Base-by-base conservation (phyloP, 2,113 vertebrate species). In the Mastomys coucha region DNA sequence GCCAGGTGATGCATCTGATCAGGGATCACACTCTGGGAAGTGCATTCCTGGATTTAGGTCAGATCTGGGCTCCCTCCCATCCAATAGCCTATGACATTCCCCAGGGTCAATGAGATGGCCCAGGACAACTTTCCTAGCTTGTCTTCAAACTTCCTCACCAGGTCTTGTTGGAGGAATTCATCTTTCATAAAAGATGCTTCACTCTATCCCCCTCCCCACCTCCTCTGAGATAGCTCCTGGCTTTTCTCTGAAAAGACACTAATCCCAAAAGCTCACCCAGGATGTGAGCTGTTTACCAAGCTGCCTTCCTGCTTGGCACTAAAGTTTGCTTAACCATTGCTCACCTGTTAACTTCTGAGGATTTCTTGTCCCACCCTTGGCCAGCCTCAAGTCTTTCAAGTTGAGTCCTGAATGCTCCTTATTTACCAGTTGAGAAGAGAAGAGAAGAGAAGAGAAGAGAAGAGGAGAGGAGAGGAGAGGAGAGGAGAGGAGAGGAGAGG, bases 371-470 rank as follows among this genome's bases (percentile, higher is more conserved):
- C 82, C 45, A 7, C 0, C 94, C 60, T 92, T 94, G 82, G 81
- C 86, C 76, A 14, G 56, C 77, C 60, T 91, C 82, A n/a, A 58
- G 86, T 53, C 84, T 90, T 97, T 92, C 78, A 70, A 97, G 84
- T 45, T 97, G 75, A 60, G 78, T 98, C 96, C 93, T 96, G 91
- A 95, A 94, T 95, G 60, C 65, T 84, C 94, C 95, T 95, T 93
- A 81, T 88, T 96, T 91, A 69, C 53, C 96, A 88, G 51, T 49
- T 33, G 56, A 93, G 80, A 92, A 93, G 58, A 60, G 20, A 20
- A 5, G 56, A 16, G 12, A 16, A 4, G 16, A 17, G 4, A 16
- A 4, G 60, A 2, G 22, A 24, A 20, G 7, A 60, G 6, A 5
- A n/a, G n/a, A 22, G 19, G 58, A 60, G 20, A 20, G 19, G 56